These are phyloP conservation scores for Tenualosa ilisha DNA, from an alignment of 2,797 vertebrate genomes.

Conservation along the genomic window DNA sequence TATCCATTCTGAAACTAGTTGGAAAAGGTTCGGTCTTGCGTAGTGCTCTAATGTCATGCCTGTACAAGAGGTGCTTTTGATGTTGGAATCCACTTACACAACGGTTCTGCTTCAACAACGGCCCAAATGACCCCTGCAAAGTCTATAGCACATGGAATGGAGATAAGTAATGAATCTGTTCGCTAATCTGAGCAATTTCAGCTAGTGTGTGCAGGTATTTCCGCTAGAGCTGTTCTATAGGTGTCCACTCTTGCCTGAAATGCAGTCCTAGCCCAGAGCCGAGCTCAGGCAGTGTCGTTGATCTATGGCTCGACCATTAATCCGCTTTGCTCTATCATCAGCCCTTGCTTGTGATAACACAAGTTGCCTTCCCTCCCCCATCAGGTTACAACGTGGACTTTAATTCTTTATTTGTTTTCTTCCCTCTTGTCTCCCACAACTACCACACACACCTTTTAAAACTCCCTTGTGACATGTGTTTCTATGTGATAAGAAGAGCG, in stretches of 20 bases:
- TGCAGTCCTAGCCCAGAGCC: conserved; percentile 19
- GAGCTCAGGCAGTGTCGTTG: conserved; percentile 20
- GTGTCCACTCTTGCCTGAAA: conserved; percentile 43
- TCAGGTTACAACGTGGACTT: conserved; percentile 26
- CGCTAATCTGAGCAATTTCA: conserved; percentile 32
- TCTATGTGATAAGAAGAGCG: conserved; percentile 47
- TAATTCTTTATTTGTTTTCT: conserved; percentile 4
- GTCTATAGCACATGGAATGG: conserved; percentile 12
- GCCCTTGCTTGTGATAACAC: conserved; percentile 30
- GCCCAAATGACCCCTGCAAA: conserved; percentile 16
- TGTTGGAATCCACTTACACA: conserved; percentile 10
- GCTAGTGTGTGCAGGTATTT: conserved; percentile 28
- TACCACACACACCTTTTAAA: background rate
- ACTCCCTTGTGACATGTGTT: conserved; percentile 47
- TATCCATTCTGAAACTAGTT: background rate
- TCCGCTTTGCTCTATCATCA: conserved; percentile 36
- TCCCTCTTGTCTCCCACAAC: background rate
- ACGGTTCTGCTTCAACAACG: background rate
- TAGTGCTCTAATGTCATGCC: background rate
- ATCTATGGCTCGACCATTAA: conserved; percentile 37
- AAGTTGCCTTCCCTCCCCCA: conserved; percentile 36
- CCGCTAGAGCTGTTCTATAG: conserved; percentile 15
- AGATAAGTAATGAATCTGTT: conserved; percentile 20
- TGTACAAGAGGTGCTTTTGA: background rate
- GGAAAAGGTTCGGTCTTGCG: background rate